Evolutionary conservation across 2,888 invertebrate genomes (phyloP), one percentile per base, ranked within the genome.

Genomic region (Stenodema calcarata): DNA sequence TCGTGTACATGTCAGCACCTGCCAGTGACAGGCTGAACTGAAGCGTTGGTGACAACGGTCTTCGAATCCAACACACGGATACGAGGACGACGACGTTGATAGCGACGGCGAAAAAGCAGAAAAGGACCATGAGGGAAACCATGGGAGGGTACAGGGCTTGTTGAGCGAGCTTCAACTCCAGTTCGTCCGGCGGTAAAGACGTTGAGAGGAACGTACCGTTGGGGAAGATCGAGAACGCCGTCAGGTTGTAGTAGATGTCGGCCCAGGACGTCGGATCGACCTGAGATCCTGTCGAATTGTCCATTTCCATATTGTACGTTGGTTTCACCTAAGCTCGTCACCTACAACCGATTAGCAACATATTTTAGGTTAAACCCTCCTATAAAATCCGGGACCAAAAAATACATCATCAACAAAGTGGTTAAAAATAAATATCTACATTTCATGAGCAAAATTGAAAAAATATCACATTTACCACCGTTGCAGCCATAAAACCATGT

Each of bases 21-120:
- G 88, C 87, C 28, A 89, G 87, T 30, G 87, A 88, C 18, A 89
- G 80, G 18, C 87, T 86, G 75, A 89, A 88, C 79, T 88, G 88
- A 12, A 89, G 90, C 1, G 93, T 93, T 0, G 93, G 93, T 0
- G 93, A 92, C 89, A 94, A 90, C 0, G 93, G 93, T 79, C 92
- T 91, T 69, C 93, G 91, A 50, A 94, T 92, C 93, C 93, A 94
- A 76, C 92, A 91, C 0, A 92, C 92, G 87, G 93, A 92, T 27
- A 92, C 89, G 28, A 94, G 91, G 9, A 94, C 92, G 54, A 92
- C 90, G 0, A 92, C 90, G 90, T 94, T 94, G 87, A 93, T 91
- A 18, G 92, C 89, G 87, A 93, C 91, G 0, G 93, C 93, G 6
- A 93, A 89, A 14, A 92, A 87, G 90, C 94, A 94, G 87, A 93